Evolutionary conservation across 92 coral and sea anemone species (phyloP).

Genomic region (Phenganax marumi): DNA sequence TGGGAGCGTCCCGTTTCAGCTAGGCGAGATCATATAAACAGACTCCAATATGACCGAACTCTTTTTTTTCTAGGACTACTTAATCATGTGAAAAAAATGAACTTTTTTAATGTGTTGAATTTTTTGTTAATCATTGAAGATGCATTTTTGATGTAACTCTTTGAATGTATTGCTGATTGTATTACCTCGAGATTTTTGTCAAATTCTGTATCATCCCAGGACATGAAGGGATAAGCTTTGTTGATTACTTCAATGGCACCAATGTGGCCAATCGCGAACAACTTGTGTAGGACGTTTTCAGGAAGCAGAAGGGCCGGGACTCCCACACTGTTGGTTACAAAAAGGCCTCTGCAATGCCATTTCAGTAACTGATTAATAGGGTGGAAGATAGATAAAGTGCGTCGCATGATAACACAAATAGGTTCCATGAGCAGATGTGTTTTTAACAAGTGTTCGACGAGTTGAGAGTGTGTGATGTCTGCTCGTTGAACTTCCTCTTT

Average conservation of each 20-base stretch:
- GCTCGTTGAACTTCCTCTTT: constrained; percentile 75
- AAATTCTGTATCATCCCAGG: constrained; percentile 48
- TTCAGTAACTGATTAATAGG: constrained; percentile 33
- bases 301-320: neutral
- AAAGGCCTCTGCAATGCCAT: constrained; percentile 43
- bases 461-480: constrained; percentile 74
- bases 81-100: too few species aligned
- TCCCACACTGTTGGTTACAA: constrained; percentile 23
- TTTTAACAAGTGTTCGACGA: constrained; percentile 86
- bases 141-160: too few species aligned
- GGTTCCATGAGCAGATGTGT: constrained; percentile 91
- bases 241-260: constrained; percentile 37
- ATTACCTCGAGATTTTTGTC: neutral
- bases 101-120: too few species aligned
- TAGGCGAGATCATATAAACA: too few species aligned
- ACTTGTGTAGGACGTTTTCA: neutral
- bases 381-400: neutral
- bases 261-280: constrained; percentile 32
- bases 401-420: constrained; percentile 11
- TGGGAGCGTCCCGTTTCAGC: too few species aligned
- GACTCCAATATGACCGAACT: too few species aligned
- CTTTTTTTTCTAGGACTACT: too few species aligned
- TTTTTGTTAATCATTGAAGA: too few species aligned
- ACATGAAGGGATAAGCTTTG: constrained; percentile 6
- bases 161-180: too few species aligned